phyloP scores from a whole-genome alignment of 2,113 vertebrate genomes.

The Sphaerodactylus townsendi region DNA sequence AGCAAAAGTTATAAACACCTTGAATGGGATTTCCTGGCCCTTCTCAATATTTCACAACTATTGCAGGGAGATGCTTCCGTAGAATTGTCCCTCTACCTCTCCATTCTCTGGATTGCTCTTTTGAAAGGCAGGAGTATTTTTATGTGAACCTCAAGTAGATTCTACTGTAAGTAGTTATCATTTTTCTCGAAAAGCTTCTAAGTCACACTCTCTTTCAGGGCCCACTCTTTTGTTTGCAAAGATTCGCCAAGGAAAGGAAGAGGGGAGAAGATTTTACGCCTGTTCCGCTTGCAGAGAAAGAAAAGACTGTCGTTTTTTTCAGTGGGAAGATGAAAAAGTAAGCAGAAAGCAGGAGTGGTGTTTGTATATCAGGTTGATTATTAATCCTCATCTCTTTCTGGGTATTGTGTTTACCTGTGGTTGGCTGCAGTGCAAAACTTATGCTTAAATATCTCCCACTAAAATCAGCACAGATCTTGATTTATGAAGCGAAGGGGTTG shows the following conservation, averaged over 20 bases:
- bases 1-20: neutral
- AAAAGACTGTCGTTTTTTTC: conserved; percentile 93
- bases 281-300: conserved; percentile 94
- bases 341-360: neutral
- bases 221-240: conserved; percentile 90
- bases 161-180: too few relatives aligned
- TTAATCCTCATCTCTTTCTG: rapidly evolving
- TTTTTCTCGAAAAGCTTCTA: neutral
- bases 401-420: neutral
- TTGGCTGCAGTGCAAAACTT: neutral
- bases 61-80: neutral
- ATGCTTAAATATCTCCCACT: neutral
- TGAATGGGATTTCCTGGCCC: neutral
- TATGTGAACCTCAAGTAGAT: neutral
- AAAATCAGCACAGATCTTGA: neutral
- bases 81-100: neutral
- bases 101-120: neutral
- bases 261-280: conserved; percentile 85
- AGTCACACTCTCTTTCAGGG: conserved; percentile 67
- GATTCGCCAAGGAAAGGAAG: conserved; percentile 62
- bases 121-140: neutral
- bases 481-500: neutral
- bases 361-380: too few relatives aligned
- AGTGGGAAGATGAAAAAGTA: conserved; percentile 96
- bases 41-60: neutral